A percentile compares a stretch with the other conserved stretches of the same genome.
These are phyloP conservation scores for Garrulus glandarius DNA, from an alignment of 2,797 vertebrate species.

Conservation along the genomic window DNA sequence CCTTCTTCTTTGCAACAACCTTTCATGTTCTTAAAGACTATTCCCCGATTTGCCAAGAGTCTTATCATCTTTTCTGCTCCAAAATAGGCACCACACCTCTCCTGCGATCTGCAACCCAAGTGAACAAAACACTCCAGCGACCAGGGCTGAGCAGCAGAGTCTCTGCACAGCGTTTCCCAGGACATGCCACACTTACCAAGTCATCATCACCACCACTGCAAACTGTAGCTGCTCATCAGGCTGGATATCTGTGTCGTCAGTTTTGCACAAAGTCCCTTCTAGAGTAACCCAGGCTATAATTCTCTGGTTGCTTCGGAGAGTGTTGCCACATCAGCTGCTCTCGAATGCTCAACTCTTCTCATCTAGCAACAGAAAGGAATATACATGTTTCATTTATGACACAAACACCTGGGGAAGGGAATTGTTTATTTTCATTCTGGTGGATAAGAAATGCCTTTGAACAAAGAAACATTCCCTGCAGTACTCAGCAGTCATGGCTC, in stretches of 20 bases:
- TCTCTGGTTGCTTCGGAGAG: neutral
- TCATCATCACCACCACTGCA: neutral
- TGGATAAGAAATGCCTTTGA: neutral
- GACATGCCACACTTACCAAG: neutral
- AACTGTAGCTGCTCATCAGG: neutral
- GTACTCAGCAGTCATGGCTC: neutral
- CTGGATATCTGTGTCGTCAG: neutral
- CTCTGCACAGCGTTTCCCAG: neutral
- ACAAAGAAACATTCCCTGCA: neutral
- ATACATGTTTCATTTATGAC: accelerated
- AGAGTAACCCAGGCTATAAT: neutral
- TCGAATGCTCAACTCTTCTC: neutral
- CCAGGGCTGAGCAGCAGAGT: neutral
- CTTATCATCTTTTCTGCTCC: neutral
- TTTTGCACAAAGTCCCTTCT: neutral
- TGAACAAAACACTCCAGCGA: accelerated
- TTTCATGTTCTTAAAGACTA: neutral
- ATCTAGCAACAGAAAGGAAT: neutral
- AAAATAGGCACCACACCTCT: neutral
- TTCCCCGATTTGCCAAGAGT: neutral
- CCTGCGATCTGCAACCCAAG: neutral
- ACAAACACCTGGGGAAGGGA: neutral
- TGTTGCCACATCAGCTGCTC: neutral
- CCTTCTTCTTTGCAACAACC: neutral
- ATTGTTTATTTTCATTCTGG: neutral